These are phyloP conservation scores for Piaya cayana DNA, from an alignment of 2,113 vertebrate species.

Conservation along the genomic window DNA sequence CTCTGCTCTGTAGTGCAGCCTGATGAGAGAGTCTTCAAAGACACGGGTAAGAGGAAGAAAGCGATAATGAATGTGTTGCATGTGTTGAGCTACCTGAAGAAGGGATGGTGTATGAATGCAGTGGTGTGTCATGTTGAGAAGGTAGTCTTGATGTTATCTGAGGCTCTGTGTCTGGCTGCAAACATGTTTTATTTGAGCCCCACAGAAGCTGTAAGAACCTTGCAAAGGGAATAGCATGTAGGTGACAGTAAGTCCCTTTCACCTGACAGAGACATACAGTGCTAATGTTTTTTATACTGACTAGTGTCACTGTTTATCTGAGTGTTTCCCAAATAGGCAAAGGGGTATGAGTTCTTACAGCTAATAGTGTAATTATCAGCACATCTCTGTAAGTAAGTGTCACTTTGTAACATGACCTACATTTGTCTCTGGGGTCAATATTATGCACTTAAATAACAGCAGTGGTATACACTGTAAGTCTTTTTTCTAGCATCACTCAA, in stretches of 20 bases:
- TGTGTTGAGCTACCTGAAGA: background rate
- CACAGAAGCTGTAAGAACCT: background rate
- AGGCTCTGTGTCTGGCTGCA: background rate
- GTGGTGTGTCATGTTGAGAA: background rate
- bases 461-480: no score
- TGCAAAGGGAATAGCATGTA: background rate
- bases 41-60: slow-evolving; percentile 80
- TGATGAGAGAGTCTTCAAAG: slow-evolving; percentile 86
- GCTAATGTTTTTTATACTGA: background rate
- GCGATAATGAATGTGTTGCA: accelerated
- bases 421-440: background rate
- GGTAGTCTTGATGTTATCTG: background rate
- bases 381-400: background rate
- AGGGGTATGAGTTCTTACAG: background rate
- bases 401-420: background rate
- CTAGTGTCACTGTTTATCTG: background rate
- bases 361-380: background rate
- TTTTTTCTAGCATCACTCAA: background rate
- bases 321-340: background rate
- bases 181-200: background rate
- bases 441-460: background rate
- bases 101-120: background rate
- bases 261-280: background rate
- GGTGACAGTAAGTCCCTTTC: background rate
- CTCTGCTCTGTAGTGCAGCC: slow-evolving; percentile 90